Evolutionary conservation across 2,797 vertebrate species (phyloP), one percentile per base, ranked within the genome.

Genomic region (Tauraco hartlaubi): DNA sequence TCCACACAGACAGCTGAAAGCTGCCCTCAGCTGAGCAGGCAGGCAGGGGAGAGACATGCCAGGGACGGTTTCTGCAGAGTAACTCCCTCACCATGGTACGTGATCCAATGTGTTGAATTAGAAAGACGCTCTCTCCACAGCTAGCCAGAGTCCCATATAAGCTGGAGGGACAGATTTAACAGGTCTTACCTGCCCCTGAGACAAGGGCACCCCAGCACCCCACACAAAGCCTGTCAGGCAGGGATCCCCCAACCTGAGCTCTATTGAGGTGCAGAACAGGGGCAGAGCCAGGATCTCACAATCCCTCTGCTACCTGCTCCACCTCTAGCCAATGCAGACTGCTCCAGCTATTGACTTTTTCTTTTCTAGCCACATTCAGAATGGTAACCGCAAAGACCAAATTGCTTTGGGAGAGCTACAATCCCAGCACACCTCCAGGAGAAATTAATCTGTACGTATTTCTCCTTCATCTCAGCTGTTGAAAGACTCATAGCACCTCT

Each of bases 321-420:
- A 9, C 31, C 43, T 33, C 56, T 55, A 69, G 63, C 46, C 26
- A 22, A 21, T 0, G 0, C 0, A 0, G 58, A 55, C 22, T 15
- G 44, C 67, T 85, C 64, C 43, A 82, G 41, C 35, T 11, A 58
- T 6, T 2, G 5, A 9, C 26, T 19, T 35, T 15, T 46, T 25
- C 31, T 66, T 69, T 61, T 44, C 63, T 19, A 76, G 29, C 31
- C 46, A 76, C 33, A 44, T 41, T 78, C 81, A 79, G 22, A 59
- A 68, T 51, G 43, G 1, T 56, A 83, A 79, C 59, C 41, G 66
- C 46, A 49, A 80, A 84, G 26, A 73, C 19, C 61, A 89, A 88
- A 91, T 76, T 58, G 81, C 44, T 56, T 11, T 86, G 49, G 64
- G 75, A 49, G 41, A 91, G 61, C 39, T 58, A 41, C 52, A 63